Evolutionary conservation across 1,140 invertebrate genomes (phyloP).

Genomic region (Papilio polytes): DNA sequence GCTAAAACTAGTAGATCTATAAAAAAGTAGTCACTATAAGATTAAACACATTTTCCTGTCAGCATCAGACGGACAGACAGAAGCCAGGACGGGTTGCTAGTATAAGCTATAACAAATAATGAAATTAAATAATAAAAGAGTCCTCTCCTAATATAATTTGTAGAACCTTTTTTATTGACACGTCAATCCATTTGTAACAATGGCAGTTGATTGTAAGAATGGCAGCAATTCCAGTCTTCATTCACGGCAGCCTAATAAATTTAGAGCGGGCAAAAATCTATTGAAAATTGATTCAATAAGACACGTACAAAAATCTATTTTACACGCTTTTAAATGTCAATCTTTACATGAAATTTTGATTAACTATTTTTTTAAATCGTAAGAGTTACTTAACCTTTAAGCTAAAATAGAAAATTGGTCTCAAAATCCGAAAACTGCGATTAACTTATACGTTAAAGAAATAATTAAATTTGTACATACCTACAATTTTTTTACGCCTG

Average conservation of each 20-base stretch:
- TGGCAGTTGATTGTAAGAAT: slow-evolving; percentile 25
- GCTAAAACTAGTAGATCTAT: no score
- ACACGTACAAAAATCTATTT: background rate
- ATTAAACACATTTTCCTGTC: background rate
- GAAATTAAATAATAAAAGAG: background rate
- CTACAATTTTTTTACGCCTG: no score
- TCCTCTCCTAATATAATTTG: slow-evolving; percentile 4
- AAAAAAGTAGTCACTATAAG: background rate
- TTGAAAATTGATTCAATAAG: background rate
- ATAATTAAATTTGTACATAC: no score
- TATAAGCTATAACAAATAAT: background rate
- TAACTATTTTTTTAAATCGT: background rate
- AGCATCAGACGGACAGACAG: no score
- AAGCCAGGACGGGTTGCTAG: no score
- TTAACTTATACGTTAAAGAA: no score
- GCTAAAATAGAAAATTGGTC: background rate
- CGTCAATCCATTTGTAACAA: slow-evolving; percentile 29
- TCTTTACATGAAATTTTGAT: background rate
- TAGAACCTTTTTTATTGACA: slow-evolving; percentile 24
- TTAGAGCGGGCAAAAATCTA: background rate
- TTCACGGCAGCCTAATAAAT: slow-evolving; percentile 1
- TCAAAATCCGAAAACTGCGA: no score
- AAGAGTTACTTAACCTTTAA: background rate
- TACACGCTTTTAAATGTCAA: background rate
- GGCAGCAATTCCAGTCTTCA: background rate